These are phyloP conservation scores for Furcifer pardalis DNA, from an alignment of 2,797 vertebrate genomes.

Conservation along the genomic window DNA sequence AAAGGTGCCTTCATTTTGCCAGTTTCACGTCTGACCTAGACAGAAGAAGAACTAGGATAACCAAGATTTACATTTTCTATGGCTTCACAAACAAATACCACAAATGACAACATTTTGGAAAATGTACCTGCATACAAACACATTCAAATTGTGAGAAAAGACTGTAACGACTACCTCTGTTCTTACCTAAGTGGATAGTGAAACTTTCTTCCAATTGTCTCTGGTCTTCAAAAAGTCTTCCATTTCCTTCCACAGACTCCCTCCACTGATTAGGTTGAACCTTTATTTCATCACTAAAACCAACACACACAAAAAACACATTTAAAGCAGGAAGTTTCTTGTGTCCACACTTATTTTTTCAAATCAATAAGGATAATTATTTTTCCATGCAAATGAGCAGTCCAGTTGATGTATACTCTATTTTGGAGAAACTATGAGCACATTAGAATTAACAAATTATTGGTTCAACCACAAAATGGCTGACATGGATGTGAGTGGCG, in stretches of 20 bases:
- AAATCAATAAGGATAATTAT: neutral
- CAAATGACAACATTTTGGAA: neutral
- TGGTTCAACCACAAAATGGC: neutral
- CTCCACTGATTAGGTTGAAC: conserved; percentile 89
- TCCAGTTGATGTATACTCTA: neutral
- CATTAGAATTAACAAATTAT: neutral
- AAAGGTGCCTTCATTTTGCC: too few species aligned
- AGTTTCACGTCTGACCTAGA: too few species aligned
- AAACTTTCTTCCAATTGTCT: conserved; percentile 96
- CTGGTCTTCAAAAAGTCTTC: conserved; percentile 91
- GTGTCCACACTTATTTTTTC: neutral
- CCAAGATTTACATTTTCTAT: neutral
- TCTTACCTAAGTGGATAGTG: conserved; percentile 94
- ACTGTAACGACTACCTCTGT: neutral
- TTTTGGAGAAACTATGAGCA: neutral
- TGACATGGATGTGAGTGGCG: neutral
- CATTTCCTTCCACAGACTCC: conserved; percentile 82
- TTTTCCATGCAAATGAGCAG: neutral
- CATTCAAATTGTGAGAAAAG: neutral
- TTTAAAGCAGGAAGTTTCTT: neutral
- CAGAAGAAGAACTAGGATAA: too few species aligned
- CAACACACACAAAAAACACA: neutral
- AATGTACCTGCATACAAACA: neutral
- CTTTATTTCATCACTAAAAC: conserved; percentile 94
- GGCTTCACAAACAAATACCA: neutral